Base-by-base conservation (phyloP, 2,888 invertebrate species). In the Cosmia trapezina region DNA sequence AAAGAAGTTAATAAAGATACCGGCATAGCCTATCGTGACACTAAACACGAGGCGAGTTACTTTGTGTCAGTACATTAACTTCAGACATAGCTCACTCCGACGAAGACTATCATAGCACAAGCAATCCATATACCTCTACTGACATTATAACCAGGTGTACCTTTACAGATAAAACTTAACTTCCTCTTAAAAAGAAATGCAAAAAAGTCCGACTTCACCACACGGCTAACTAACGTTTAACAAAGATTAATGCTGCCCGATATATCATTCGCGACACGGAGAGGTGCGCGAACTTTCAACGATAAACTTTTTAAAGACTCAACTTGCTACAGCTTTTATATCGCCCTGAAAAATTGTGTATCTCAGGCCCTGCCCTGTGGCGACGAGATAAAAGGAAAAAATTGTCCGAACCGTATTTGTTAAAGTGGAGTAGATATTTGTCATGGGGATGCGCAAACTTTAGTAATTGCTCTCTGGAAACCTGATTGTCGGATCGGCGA, bases 241-340 rank as follows among this genome's bases (percentile, higher is more conserved):
- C 88, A 88, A 94, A 95, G 95, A 95, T 94, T 93, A 95, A 95
- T 95, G 95, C 89, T 75, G 81, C 70, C 89, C 93, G 94, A 94
- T 95, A 94, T 92, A 94, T 95, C 95, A 96, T 94, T 88, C 89
- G 89, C 89, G 91, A 88, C 91, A 89, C 90, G 88, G 86, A 89
- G 91, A 93, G 94, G 94, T 94, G 93, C 91, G 93, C 94, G 87
- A 94, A 95, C 93, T 94, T 94, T 91, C 89, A 88, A 88, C 91
- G 95, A 95, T 96, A 95, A 95, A 96, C 95, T 96, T 96, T 86
- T 96, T 95, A 96, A 96, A 95, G 95, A 96, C 95, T 95, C 93
- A 92, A 94, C 91, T 94, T 92, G 90, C 89, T 89, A 87, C 88
- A 88, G 88, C 89, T 90, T 89, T 89, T 93, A 95, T 95, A 95